Conservation (phyloP, 2,888 invertebrate species). For the Athalia rosae region DNA sequence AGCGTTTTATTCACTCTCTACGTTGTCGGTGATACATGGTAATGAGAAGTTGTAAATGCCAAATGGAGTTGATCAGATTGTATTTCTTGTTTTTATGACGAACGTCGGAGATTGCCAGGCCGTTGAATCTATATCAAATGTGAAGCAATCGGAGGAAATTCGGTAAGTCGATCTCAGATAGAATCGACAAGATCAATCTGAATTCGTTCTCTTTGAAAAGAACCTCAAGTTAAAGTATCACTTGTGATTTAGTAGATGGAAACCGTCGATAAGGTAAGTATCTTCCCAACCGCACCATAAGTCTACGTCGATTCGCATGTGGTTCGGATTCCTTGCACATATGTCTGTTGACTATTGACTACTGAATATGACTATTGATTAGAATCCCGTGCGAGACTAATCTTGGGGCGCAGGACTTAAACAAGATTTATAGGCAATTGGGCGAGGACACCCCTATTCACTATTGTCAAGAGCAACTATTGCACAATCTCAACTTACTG, state of each 20-base stretch:
- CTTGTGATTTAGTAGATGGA: conserved; percentile 34
- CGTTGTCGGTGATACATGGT: conserved; percentile 18
- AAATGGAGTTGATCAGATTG: conserved; percentile 3
- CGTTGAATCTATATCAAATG: conserved; percentile 23
- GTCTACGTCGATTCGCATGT: background rate
- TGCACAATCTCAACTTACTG: conserved; percentile 8
- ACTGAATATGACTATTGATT: conserved; percentile 59
- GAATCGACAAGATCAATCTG: conserved; percentile 35
- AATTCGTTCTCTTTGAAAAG: conserved; percentile 35
- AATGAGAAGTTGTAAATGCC: conserved; percentile 12
- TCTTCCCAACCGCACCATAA: conserved; percentile 2
- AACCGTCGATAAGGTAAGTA: conserved; percentile 36
- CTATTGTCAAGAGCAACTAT: conserved; percentile 39
- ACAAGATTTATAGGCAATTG: conserved; percentile 58
- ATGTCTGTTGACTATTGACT: conserved; percentile 52
- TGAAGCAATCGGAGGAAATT: conserved; percentile 34
- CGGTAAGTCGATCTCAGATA: conserved; percentile 2
- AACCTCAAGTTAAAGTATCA: conserved; percentile 24
- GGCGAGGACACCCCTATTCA: conserved; percentile 51
- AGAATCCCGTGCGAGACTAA: conserved; percentile 52
- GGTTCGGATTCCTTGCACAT: conserved; percentile 18
- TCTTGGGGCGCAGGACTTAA: conserved; percentile 50
- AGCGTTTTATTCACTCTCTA: background rate
- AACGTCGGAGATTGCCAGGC: conserved; percentile 21
- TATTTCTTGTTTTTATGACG: conserved; percentile 7